Percentiles rank a stretch among this genome's conserved stretches.
These are phyloP conservation scores for Troides aeacus DNA, from an alignment of 2,888 invertebrate species.

Conservation along the genomic window DNA sequence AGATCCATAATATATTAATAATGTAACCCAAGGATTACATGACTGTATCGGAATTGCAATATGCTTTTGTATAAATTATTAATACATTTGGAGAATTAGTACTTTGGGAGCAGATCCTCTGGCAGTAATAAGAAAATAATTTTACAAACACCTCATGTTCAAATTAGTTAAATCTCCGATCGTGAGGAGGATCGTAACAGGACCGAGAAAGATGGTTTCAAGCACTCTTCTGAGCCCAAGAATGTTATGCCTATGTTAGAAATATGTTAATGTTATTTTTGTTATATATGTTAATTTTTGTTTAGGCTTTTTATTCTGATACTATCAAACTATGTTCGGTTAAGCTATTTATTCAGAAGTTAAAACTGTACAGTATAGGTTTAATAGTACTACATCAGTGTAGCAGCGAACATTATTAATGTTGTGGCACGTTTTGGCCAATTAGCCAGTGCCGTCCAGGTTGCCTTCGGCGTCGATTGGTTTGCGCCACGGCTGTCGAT, in stretches of 20 bases:
- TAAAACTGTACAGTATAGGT: conserved; percentile 9
- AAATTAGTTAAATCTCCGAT: too few relatives aligned
- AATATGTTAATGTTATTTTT: too few relatives aligned
- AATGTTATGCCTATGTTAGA: too few relatives aligned
- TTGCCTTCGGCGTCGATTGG: conserved; percentile 32
- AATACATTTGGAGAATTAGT: too few relatives aligned
- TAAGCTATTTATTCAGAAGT: neutral
- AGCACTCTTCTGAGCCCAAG: too few relatives aligned
- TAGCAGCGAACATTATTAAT: conserved; percentile 29
- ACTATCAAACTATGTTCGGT: neutral
- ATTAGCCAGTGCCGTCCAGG: conserved; percentile 36
- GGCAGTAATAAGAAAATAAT: too few relatives aligned
- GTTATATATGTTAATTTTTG: too few relatives aligned
- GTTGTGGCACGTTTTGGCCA: conserved; percentile 31
- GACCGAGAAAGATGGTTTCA: too few relatives aligned
- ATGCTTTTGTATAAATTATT: too few relatives aligned
- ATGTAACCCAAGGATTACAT: neutral
- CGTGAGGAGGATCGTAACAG: too few relatives aligned
- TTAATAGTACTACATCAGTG: conserved; percentile 22
- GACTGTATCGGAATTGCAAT: neutral
- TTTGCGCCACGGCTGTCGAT: conserved; percentile 29
- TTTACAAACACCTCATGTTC: too few relatives aligned
- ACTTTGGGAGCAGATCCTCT: too few relatives aligned
- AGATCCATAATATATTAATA: neutral
- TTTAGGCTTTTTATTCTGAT: neutral